phyloP scores from a whole-genome alignment of 1,140 invertebrate genomes.

The Rhagoletis pomonella region DNA sequence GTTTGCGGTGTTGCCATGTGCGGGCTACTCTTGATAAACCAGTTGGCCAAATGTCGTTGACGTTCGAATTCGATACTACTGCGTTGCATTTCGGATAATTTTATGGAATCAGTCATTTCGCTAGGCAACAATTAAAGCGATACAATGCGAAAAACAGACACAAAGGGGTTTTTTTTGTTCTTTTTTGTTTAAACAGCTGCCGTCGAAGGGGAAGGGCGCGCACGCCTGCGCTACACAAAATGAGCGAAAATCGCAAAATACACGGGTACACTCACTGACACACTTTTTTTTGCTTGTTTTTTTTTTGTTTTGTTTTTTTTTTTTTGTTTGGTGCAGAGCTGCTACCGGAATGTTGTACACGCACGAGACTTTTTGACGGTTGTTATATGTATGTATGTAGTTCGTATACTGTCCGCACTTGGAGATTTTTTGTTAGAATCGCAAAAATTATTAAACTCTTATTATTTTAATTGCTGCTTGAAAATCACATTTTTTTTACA shows the following conservation, averaged over 20 bases:
- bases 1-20: conserved; percentile 69
- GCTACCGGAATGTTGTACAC: conserved; percentile 23
- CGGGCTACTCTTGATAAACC: conserved; percentile 72
- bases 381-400: not conserved
- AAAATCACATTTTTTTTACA: conserved; percentile 6
- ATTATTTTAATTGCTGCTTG: not conserved
- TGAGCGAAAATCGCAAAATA: not conserved
- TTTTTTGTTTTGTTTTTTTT: not conserved
- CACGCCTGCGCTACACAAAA: conserved; percentile 40
- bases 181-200: not conserved
- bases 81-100: conserved; percentile 71
- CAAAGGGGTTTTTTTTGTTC: not conserved
- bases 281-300: not conserved
- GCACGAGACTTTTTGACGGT: not conserved
- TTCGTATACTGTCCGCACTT: not conserved
- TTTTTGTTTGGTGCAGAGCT: not conserved
- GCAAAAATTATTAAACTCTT: not conserved
- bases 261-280: not conserved
- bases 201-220: conserved; percentile 6
- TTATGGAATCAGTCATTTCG: conserved; percentile 67
- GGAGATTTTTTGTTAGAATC: not conserved
- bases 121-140: conserved; percentile 24
- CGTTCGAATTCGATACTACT: conserved; percentile 73
- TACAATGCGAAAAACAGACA: not conserved
- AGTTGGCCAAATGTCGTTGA: conserved; percentile 73